Evolutionary conservation across 2,113 vertebrate genomes (phyloP).

Genomic region (Corydoras maculifer): DNA sequence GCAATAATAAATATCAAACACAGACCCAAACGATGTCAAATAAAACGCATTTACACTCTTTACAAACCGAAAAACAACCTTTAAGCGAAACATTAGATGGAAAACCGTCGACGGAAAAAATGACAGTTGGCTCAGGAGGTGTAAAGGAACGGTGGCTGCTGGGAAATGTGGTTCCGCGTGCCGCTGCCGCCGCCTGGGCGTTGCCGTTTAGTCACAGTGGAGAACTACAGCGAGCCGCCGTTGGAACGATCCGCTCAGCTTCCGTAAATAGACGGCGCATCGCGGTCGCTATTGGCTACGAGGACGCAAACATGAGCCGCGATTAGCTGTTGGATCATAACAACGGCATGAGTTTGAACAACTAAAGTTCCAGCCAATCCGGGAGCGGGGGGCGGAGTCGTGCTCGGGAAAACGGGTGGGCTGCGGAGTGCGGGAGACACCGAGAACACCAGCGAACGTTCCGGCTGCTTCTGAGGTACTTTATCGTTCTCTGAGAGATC

Average conservation of each 20-base stretch:
- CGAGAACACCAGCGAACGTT: constrained; percentile 26
- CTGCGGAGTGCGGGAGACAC: constrained; percentile 27
- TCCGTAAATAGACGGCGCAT: constrained; percentile 41
- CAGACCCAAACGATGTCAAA: too few species aligned
- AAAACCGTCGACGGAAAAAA: background rate
- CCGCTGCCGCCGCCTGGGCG: background rate
- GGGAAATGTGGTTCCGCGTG: constrained; percentile 33
- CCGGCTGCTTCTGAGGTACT: background rate
- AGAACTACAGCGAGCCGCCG: constrained; percentile 29
- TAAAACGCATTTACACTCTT: too few species aligned
- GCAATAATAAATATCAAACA: too few species aligned
- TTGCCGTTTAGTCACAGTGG: background rate
- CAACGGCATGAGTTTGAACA: background rate
- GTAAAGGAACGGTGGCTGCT: background rate
- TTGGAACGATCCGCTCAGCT: background rate
- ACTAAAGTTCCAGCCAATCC: background rate
- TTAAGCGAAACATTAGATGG: background rate
- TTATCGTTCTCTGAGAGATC: background rate
- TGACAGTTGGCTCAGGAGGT: background rate
- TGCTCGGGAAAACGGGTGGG: background rate
- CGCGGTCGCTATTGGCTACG: background rate
- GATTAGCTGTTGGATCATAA: background rate
- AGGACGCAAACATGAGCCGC: too few species aligned
- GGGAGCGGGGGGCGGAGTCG: background rate
- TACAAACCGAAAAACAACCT: background rate